Conservation (phyloP, 2,888 invertebrate species). For the Iphiclides podalirius region DNA sequence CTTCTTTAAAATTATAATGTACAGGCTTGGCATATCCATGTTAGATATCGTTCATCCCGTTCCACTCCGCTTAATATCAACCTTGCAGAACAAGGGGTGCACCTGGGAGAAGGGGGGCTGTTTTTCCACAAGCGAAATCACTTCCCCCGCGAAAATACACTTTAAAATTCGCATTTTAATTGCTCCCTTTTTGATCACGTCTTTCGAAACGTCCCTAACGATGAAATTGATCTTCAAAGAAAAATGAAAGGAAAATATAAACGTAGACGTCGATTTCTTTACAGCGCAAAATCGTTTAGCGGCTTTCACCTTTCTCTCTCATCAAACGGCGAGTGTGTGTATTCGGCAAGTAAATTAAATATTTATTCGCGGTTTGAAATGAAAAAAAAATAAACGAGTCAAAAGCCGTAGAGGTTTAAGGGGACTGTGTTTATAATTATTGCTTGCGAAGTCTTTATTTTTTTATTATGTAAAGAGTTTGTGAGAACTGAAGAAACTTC, state of each 20-base stretch:
- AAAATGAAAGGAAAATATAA: conserved; percentile 22
- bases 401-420: no score
- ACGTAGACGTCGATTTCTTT: conserved; percentile 19
- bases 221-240: conserved; percentile 24
- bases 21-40: conserved; percentile 36
- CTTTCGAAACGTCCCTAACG: conserved; percentile 17
- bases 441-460: no score
- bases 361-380: no score
- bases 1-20: no score
- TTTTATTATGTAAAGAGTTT: no score
- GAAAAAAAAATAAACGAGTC: no score
- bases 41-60: conserved; percentile 33
- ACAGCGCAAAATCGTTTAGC: not conserved
- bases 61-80: conserved; percentile 64
- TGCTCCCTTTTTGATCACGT: conserved; percentile 32
- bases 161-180: conserved; percentile 44
- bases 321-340: not conserved
- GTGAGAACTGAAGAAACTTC: no score
- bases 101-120: conserved; percentile 50
- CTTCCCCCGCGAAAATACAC: conserved; percentile 62
- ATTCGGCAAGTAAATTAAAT: no score
- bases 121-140: conserved; percentile 63
- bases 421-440: no score
- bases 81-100: conserved; percentile 65
- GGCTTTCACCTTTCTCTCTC: not conserved